Base-by-base conservation (phyloP, 2,797 vertebrate genomes). In the Pipistrellus pygmaeus region DNA sequence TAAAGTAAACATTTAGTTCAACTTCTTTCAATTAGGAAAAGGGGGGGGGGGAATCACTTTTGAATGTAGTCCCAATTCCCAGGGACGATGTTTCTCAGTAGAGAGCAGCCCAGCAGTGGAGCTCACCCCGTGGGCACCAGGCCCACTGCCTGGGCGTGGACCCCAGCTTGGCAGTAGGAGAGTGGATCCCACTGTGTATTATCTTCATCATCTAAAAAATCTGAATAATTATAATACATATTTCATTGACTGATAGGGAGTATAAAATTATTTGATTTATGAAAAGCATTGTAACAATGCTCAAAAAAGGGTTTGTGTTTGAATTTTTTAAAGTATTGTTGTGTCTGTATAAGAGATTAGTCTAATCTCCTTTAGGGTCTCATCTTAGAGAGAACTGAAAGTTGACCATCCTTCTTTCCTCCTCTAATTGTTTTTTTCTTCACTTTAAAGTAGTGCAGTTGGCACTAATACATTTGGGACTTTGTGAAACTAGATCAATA, bases 371-470 rank as follows among this genome's bases (percentile, higher is more conserved):
- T 48, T 85, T 55, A 60, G 3, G 2, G 5, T 80, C 32, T 60
- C 41, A 35, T 30, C 17, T 85, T 75, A 68, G 23, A 89, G 41
- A 87, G 15, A 84, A 66, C 3, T 68, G 20, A 84, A 21, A 83
- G 4, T 60, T 85, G 10, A 46, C 62, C 9, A 11, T 44, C 51
- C 2, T 82, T 78, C 10, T 55, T 13, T 81, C 27, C 5, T 68
- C 41, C 18, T 10, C 57, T 71, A 86, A 30, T 93, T 83, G 53
- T 86, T 71, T 69, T 48, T 48, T 20, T 93, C 41, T 57, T 32
- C 62, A 91, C 38, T 73, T 90, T 62, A 94, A 77, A 68, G 38
- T 90, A 30, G 18, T 53, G n/a, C 25, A 68, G 78, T 69, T 38
- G 14, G 23, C 66, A 60, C 23, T 51, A 85, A 82, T 30, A 55